Conservation (phyloP, 1,140 invertebrate species). For the Cylas formicarius region DNA sequence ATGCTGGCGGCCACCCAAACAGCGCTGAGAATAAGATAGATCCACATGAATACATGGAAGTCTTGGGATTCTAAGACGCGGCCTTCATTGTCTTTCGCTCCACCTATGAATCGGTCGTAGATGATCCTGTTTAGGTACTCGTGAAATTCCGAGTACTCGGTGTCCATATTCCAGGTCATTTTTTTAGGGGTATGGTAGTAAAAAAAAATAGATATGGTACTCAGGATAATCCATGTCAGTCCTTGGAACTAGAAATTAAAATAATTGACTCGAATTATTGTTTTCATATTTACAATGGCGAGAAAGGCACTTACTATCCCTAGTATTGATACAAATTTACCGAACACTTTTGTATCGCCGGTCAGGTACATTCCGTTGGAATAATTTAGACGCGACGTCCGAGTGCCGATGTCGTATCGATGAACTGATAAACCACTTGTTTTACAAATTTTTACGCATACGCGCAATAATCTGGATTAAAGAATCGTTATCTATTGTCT, state of each 20-base stretch:
- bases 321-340: too few species aligned
- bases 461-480: too few species aligned
- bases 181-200: background rate
- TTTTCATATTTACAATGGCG: too few species aligned
- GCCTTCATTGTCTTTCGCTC: background rate
- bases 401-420: too few species aligned
- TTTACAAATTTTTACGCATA: too few species aligned
- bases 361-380: too few species aligned
- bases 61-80: conserved; percentile 9
- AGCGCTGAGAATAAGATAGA: conserved; percentile 11
- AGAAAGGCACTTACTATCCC: too few species aligned
- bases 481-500: too few species aligned
- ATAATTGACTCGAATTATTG: background rate
- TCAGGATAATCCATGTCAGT: conserved; percentile 6
- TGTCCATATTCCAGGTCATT: background rate
- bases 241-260: conserved; percentile 13
- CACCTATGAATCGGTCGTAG: conserved; percentile 10
- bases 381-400: too few species aligned
- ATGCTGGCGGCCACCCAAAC: conserved; percentile 9
- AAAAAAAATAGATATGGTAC: background rate
- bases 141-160: background rate
- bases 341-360: too few species aligned
- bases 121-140: conserved; percentile 9
- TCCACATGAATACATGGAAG: conserved; percentile 13
- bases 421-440: too few species aligned